Evolutionary conservation across 1,140 invertebrate genomes (phyloP), one percentile per base, ranked within the genome.

Genomic region (Adoxophyes honmai): DNA sequence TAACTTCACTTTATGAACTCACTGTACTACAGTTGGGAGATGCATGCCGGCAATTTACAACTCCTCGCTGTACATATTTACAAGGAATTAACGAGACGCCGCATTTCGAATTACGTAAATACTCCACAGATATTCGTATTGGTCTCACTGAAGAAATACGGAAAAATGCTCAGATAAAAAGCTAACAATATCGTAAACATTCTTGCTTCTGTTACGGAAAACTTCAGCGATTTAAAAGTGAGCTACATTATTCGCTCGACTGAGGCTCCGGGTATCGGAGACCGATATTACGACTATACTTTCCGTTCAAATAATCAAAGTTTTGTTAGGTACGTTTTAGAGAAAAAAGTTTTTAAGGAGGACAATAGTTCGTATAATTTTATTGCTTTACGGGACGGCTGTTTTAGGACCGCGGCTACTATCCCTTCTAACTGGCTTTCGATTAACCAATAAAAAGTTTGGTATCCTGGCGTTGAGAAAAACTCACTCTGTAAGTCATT

Each of bases 401-500:
- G 18, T n/a, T 48, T 6, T 10, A 36, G 34, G 8, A 10, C 6
- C 2, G 21, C 6, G 21, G 2, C 21, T 6, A 3, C 6, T 51
- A 59, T 48, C 42, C 37, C 58, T 52, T 35, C 39, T 52, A 28
- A 58, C 54, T 57, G 48, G 44, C 48, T 33, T 59, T 60, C 36
- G 51, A 60, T 64, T 68, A 59, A 60, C 55, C 55, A 52, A 65
- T 62, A 63, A 65, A 68, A 74, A 68, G 59, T 71, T 75, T 68
- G 57, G 21, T 48, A 48, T 48, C 16, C 42, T 18, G 11, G 42
- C 11, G 21, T 48, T 16, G 42, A 21, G 54, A 67, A 64, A 55
- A 66, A 71, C 68, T 74, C 71, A 68, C 70, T 5, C 48, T 34
- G 55, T 44, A 35, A 54, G 37, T 81, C 73, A 82, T 82, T 82